Percentiles rank a stretch among this genome's conserved stretches.
These are phyloP conservation scores for Zosterops hypoxanthus DNA, from an alignment of 2,113 vertebrate genomes.

Conservation along the genomic window DNA sequence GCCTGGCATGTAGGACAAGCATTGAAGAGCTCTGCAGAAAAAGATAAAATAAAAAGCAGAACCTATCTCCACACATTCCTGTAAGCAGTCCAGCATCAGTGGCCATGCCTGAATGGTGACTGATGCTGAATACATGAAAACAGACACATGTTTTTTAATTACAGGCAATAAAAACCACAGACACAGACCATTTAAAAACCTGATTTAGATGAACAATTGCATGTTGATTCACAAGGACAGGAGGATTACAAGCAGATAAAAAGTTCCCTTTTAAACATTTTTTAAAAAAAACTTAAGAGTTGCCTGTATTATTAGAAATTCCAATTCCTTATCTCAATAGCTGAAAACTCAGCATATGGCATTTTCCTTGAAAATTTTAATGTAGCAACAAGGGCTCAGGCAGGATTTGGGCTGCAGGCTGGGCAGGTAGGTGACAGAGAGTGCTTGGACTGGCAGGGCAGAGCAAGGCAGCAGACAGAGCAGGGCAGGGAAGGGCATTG, in stretches of 20 bases:
- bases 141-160: constrained; percentile 19
- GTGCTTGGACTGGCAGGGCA: not conserved
- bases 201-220: not conserved
- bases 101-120: not conserved
- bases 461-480: not conserved
- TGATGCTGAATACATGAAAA: not conserved
- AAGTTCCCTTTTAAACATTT: not conserved
- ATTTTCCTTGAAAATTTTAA: not conserved
- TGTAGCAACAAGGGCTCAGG: not conserved
- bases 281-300: not conserved
- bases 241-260: not conserved
- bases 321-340: not conserved
- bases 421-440: not conserved
- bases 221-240: not conserved
- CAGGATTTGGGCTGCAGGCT: not conserved
- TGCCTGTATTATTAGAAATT: not conserved
- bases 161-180: constrained; percentile 19
- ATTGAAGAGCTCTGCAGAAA: not conserved
- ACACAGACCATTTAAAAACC: not conserved
- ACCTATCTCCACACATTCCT: not conserved
- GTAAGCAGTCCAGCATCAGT: not conserved
- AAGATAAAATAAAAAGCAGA: constrained; percentile 22
- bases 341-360: not conserved
- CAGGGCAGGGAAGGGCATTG: not conserved
- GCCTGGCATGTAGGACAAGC: not conserved